Base-by-base conservation (phyloP, 2,113 vertebrate genomes). In the Martes martes region DNA sequence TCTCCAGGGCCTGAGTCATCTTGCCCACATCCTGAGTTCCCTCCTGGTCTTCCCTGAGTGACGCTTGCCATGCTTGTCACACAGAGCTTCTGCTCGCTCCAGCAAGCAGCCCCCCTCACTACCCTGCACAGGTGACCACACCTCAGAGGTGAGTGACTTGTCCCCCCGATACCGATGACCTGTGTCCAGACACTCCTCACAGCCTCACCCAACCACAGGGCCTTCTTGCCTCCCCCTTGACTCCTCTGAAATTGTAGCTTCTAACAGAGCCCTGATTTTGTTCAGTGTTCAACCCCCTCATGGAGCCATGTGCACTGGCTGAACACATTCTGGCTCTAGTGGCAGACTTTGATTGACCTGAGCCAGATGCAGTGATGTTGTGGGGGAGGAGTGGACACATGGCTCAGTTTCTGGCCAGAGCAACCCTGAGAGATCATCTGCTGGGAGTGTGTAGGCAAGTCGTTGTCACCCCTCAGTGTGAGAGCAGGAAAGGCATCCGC, bases 281-380 rank as follows among this genome's bases (percentile, higher is more conserved):
- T 55, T 57, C 3, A 15, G 39, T 81, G n/a, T 80, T 39, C n/a
- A 59, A 0, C 6, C 7, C 36, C 23, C 9, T 52, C n/a, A 39
- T 0, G 2, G 4, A n/a, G 73, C 59, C 31, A 52, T 0, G 11
- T 8, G 42, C 1, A 31, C 7, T 1, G 1, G 42, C 33, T 10
- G 47, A 67, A 36, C 1, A 1, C 50, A 28, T 73, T 39, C 47
- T 90, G 65, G 92, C 45, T 39, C 39, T 23, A 13, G 45, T 36
- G 11, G 16, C 24, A 71, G 21, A 52, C 65, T 89, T n/a, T 26
- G 50, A 80, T 76, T 19, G 15, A 59, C 55, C 59, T 42, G 63
- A 18, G 74, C 39, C n/a, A 55, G 36, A 63, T 2, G 3, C 2
- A 11, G 24, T 1, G 26, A 31, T 19, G 50, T 6, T 21, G 10